Evolutionary conservation across 2,888 invertebrate genomes (phyloP), one percentile per base, ranked within the genome.

Genomic region (Sinopyrophorus schimmeli): DNA sequence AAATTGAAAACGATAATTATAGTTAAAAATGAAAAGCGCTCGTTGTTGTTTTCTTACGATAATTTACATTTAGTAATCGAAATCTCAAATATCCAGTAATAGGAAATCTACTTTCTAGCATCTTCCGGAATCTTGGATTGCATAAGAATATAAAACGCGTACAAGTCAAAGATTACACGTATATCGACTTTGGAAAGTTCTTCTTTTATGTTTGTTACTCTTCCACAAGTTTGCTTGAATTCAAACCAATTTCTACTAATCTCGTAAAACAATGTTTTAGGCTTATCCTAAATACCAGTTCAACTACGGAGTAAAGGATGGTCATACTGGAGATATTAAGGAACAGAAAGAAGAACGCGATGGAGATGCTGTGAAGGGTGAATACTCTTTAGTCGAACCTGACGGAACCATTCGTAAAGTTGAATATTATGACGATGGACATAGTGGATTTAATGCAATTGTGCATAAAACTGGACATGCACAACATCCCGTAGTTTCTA

Each of bases 311-410:
- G 84, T 83, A 15, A 82, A 83, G 65, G 86, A 85, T 61, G 80
- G 80, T 3, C 83, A 84, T 60, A 84, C 85, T 5, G 86, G 85
- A n/a, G 85, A 85, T 65, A 79, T 84, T 42, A 85, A 85, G 67
- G 82, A 83, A 16, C 85, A 85, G 62, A 78, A 80, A 30, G 85
- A 85, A 66, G 80, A 81, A 62, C 77, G 82, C 57, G 83, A 84
- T 66, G 87, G 87, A 3, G 83, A 87, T 66, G 82, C 82, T 6
- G 87, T 87, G 12, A 82, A 82, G 76, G 87, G 87, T 68, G 81
- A 83, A 65, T 84, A 84, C 64, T 81, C 81, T 53, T 75, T 83
- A 5, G 74, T 83, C 17, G 83, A 84, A 61, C 81, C 83, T 6
- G 83, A 82, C 60, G 83, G 84, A 62, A 77, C 81, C 38, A 73